A percentile compares a stretch with the other conserved stretches of the same genome.
These are phyloP conservation scores for Montipora cactus DNA, from an alignment of 64 coral and sea anemone species.

Conservation along the genomic window DNA sequence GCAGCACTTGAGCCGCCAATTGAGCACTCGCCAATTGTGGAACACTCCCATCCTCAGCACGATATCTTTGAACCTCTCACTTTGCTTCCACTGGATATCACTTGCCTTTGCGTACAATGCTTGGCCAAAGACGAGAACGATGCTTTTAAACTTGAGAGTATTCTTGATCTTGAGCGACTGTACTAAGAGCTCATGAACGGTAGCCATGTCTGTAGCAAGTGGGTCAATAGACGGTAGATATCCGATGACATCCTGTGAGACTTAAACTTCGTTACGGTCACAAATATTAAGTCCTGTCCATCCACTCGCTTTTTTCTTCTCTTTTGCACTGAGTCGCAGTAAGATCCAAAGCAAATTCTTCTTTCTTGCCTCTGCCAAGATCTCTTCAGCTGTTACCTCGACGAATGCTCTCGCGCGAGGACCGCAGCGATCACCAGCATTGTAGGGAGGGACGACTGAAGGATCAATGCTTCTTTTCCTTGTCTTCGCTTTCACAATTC, in stretches of 20 bases:
- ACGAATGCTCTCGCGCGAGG: neutral
- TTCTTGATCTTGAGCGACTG: constrained; percentile 17
- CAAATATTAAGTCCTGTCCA: constrained; percentile 71
- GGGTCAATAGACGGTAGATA: constrained; percentile 40
- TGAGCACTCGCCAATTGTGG: constrained; percentile 14
- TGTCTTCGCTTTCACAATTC: neutral
- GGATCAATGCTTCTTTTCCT: constrained; percentile 70
- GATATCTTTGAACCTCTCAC: constrained; percentile 41
- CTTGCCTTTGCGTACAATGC: constrained; percentile 60
- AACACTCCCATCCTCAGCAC: constrained; percentile 66
- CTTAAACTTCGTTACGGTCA: constrained; percentile 54
- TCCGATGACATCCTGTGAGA: constrained; percentile 55
- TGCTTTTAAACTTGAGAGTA: constrained; percentile 27
- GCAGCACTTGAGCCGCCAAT: neutral
- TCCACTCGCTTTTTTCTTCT: constrained; percentile 26
- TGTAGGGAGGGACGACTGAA: constrained; percentile 23
- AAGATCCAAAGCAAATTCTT: constrained; percentile 63
- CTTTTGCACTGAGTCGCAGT: constrained; percentile 57
- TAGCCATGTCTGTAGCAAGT: constrained; percentile 44
- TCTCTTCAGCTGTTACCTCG: constrained; percentile 35
- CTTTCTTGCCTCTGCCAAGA: constrained; percentile 51
- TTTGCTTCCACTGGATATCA: constrained; percentile 61
- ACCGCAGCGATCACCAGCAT: constrained; percentile 60
- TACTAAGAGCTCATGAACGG: constrained; percentile 19
- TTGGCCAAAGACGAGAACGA: constrained; percentile 47